Evolutionary conservation across 2,797 vertebrate species (phyloP).

Genomic region (Cryptoprocta ferox): DNA sequence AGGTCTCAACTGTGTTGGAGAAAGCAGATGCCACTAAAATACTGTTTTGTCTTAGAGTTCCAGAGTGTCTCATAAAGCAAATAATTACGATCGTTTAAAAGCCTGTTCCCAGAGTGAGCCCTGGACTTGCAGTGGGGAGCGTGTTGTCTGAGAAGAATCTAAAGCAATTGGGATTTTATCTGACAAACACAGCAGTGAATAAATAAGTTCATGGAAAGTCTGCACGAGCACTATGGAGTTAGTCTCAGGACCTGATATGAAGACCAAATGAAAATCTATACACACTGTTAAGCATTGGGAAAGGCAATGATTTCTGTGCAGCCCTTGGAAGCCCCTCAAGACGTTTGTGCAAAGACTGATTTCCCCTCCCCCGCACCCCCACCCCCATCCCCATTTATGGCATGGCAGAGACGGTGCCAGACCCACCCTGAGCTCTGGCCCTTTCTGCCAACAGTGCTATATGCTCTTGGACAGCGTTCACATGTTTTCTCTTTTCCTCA

Average conservation of each 20-base stretch:
- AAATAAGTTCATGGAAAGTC: not conserved
- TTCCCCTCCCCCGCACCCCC: too few species aligned
- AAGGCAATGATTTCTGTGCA: not conserved
- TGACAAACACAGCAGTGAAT: not conserved
- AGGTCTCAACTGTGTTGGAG: not conserved
- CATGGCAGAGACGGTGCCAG: accelerated
- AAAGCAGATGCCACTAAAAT: constrained; percentile 52
- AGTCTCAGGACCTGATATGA: not conserved
- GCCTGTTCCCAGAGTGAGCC: not conserved
- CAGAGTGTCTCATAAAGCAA: constrained; percentile 1
- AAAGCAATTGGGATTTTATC: constrained; percentile 33
- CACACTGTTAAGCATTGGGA: not conserved
- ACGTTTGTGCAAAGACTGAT: not conserved
- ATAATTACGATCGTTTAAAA: constrained; percentile 44
- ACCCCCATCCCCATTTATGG: too few species aligned
- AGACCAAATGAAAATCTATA: not conserved
- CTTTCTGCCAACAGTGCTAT: too few species aligned
- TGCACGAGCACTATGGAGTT: not conserved
- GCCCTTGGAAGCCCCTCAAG: not conserved
- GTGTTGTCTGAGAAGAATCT: not conserved
- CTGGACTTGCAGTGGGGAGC: not conserved
- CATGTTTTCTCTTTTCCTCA: not conserved
- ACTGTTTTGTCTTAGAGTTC: constrained; percentile 27
- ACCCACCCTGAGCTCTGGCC: not conserved
- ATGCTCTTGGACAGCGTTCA: not conserved